Percentiles rank a stretch among this genome's conserved stretches.
phyloP scores from a whole-genome alignment of 1,140 invertebrate genomes.

The Brachionus angularis region DNA sequence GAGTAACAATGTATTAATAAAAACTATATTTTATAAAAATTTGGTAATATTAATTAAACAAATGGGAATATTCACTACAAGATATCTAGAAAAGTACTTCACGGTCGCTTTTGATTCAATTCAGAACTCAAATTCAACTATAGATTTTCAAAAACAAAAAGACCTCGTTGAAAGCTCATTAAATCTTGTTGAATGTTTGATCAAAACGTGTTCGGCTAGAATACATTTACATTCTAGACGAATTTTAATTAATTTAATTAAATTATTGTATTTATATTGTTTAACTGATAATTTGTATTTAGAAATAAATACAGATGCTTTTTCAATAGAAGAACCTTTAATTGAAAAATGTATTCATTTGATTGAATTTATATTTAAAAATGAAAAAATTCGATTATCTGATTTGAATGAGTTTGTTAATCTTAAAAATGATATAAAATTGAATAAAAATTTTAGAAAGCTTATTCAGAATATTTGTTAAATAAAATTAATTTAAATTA shows the following conservation, averaged over 20 bases:
- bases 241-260: conserved; percentile 15
- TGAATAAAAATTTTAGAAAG: conserved; percentile 5
- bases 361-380: not conserved
- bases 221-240: conserved; percentile 6
- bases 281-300: not conserved
- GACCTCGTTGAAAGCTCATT: not conserved
- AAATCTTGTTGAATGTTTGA: not conserved
- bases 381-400: not conserved
- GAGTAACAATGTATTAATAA: not conserved
- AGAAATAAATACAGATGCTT: not conserved
- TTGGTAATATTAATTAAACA: conserved; percentile 9
- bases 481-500: no score
- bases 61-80: conserved; percentile 1
- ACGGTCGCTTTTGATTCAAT: conserved; percentile 32
- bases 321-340: not conserved
- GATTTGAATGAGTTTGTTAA: not conserved
- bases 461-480: not conserved
- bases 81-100: not conserved
- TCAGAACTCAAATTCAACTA: not conserved
- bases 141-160: not conserved
- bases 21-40: conserved; percentile 15
- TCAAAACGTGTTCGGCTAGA: not conserved
- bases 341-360: not conserved
- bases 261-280: conserved; percentile 37
- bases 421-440: conserved; percentile 12